Percentiles rank a stretch among this genome's conserved stretches.
These are phyloP conservation scores for Temnothorax curvispinosus DNA, from an alignment of 1,140 invertebrate species.

Conservation along the genomic window DNA sequence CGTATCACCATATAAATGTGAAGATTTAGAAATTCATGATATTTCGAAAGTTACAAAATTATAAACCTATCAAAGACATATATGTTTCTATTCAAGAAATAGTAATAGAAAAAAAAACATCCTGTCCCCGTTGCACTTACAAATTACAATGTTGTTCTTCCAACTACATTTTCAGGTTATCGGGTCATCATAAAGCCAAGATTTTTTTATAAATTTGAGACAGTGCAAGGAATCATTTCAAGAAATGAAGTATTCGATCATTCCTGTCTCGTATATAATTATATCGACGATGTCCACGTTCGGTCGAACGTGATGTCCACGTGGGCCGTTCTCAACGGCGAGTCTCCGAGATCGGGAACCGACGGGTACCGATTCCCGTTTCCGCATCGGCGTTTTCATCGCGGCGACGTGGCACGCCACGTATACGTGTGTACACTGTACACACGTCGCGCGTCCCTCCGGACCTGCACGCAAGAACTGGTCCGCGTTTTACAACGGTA, in stretches of 20 bases:
- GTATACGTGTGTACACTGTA: not conserved
- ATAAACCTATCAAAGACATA: not conserved
- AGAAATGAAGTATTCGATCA: not conserved
- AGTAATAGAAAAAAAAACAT: not conserved
- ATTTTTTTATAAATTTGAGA: not conserved
- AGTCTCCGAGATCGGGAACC: not conserved
- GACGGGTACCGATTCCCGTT: conserved; percentile 53
- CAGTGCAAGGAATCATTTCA: not conserved
- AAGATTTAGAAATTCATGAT: conserved; percentile 20
- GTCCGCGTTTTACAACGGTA: conserved; percentile 63
- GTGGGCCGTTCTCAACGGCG: conserved; percentile 17
- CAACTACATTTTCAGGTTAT: not conserved
- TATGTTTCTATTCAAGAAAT: not conserved
- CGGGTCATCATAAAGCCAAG: not conserved
- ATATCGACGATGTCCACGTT: conserved; percentile 2
- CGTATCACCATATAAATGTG: not conserved
- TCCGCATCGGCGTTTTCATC: conserved; percentile 60
- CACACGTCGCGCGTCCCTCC: conserved; percentile 17
- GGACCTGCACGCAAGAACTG: conserved; percentile 62
- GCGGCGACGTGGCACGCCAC: conserved; percentile 32
- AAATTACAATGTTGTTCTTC: not conserved
- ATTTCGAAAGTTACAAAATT: conserved; percentile 23
- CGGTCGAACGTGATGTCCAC: conserved; percentile 11
- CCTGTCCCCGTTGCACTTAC: not conserved
- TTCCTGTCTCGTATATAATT: not conserved